Evolutionary conservation across 23 tunicate genomes (phyloP), one percentile per base, ranked within the genome.

Genomic region (Diplosoma virens): DNA sequence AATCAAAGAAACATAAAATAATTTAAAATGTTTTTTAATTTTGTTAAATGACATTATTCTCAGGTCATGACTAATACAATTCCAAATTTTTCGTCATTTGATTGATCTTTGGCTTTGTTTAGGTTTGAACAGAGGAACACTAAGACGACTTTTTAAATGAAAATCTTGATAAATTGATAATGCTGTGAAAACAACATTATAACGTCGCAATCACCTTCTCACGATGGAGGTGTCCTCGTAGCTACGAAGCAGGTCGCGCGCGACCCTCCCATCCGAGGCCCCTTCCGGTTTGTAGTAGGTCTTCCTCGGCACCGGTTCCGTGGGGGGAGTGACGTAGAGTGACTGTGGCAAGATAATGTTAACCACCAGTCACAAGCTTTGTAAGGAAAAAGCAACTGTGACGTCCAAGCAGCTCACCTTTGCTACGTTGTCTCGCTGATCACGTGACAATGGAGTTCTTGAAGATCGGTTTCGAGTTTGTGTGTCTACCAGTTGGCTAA

Each of bases 341-440:
- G 82, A 69, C 89, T 84, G 63, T 4, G 4, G 30, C 23, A n/a
- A 9, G 17, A 55, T 25, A 55, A 9, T 55, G 5, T 24, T 55
- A 9, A 18, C n/a, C 9, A 41, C 9, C 50, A 14, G 14, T 9
- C 50, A 14, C 50, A 41, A 41, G 14, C 14, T 9, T 7, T 7
- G 50, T 14, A 41, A 41, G 11, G 50, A 41, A 14, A 41, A 14
- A 41, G 50, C 50, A 41, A 41, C n/a, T n/a, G n/a, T n/a, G n/a
- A n/a, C n/a, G n/a, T n/a, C n/a, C n/a, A 55, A 11, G 17, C 24
- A 22, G 5, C 69, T 67, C 60, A 84, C 89, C 78, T 84, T 84
- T 1, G 89, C 3, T 33, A 81, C 94, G 67, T 87, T 87, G 22
- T 87, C 87, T 66, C 94, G 46, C 45, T 87, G 65, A 55, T 81